These are phyloP conservation scores for Oryzias curvinotus DNA, from an alignment of 2,113 vertebrate species.

Conservation along the genomic window DNA sequence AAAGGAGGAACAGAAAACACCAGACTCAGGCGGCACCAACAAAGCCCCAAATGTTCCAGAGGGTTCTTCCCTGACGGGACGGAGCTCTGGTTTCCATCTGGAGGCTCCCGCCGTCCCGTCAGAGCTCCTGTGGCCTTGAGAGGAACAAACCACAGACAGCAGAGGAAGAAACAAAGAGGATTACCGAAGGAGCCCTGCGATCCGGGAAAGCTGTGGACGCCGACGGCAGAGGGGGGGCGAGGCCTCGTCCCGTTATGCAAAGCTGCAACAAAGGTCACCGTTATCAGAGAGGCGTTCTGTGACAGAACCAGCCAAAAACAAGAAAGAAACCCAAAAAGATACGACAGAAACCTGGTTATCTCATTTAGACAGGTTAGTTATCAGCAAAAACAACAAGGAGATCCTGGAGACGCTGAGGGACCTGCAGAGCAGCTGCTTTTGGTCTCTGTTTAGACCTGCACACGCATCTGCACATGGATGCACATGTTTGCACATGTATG, in stretches of 20 bases:
- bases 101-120: neutral
- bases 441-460: no score
- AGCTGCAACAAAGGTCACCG: slow-evolving; percentile 39
- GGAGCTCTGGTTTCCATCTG: neutral
- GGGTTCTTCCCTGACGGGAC: neutral
- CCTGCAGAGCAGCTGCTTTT: no score
- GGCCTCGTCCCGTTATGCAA: slow-evolving; percentile 65
- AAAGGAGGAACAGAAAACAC: slow-evolving; percentile 1
- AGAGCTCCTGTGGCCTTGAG: neutral
- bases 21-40: slow-evolving; percentile 12
- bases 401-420: no score
- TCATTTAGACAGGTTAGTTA: no score
- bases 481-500: no score
- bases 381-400: no score
- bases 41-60: neutral
- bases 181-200: slow-evolving; percentile 70
- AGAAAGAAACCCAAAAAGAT: no score
- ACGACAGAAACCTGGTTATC: neutral
- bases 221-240: slow-evolving; percentile 26
- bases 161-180: slow-evolving; percentile 3
- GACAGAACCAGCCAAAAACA: neutral
- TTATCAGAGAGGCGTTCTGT: neutral
- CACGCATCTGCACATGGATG: no score
- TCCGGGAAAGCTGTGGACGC: slow-evolving; percentile 53
- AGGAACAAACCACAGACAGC: neutral